Conservation (phyloP, 2,113 vertebrate species). For the Centropus unirufus region DNA sequence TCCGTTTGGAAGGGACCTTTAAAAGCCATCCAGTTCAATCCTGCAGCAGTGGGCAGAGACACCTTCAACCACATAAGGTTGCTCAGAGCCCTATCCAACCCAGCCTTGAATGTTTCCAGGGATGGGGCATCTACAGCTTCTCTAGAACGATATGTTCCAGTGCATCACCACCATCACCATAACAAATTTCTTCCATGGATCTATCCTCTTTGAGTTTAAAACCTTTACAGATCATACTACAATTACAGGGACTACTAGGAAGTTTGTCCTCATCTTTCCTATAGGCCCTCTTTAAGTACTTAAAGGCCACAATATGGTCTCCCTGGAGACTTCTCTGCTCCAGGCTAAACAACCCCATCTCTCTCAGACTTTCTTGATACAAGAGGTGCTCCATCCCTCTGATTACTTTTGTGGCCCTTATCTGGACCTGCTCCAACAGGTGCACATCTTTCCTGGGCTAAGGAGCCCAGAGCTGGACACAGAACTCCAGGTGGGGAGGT, state of each 20-base stretch:
- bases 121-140: neutral
- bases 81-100: neutral
- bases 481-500: neutral
- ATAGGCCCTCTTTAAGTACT: neutral
- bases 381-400: rapidly evolving
- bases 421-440: rapidly evolving
- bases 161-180: rapidly evolving
- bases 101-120: neutral
- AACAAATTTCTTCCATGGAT: neutral
- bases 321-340: neutral
- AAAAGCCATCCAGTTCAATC: neutral
- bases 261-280: neutral
- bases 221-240: neutral
- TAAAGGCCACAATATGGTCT: neutral
- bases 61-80: neutral
- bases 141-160: neutral
- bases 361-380: rapidly evolving
- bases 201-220: neutral
- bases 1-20: neutral
- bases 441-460: neutral
- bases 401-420: neutral
- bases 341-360: neutral
- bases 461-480: rapidly evolving
- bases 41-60: neutral
- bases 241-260: neutral